Conservation (phyloP, 2,797 vertebrate genomes). For the Knipowitschia caucasica region DNA sequence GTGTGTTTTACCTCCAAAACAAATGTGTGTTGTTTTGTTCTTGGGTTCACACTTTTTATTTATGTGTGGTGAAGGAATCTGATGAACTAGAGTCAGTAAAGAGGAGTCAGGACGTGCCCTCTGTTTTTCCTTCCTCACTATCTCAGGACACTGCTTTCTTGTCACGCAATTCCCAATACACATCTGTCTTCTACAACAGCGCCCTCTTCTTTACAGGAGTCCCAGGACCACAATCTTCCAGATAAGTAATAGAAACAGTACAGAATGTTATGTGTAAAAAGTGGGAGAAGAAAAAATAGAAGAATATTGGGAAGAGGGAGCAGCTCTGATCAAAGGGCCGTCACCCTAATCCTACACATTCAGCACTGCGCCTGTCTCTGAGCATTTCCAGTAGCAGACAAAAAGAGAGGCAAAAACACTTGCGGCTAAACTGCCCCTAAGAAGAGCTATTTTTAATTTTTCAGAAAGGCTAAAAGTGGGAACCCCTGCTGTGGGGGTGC, state of each 20-base stretch:
- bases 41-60: slow-evolving; percentile 62
- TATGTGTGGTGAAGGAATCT: slow-evolving; percentile 59
- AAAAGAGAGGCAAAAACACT: slow-evolving; percentile 68
- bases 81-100: slow-evolving; percentile 64
- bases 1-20: too few species aligned
- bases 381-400: slow-evolving; percentile 68
- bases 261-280: slow-evolving; percentile 26
- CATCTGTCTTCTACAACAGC: slow-evolving; percentile 64
- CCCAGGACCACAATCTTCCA: slow-evolving; percentile 38
- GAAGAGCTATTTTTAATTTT: slow-evolving; percentile 80
- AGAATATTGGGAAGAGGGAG: slow-evolving; percentile 28
- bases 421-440: slow-evolving; percentile 76
- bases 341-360: slow-evolving; percentile 78
- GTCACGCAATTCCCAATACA: slow-evolving; percentile 39
- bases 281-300: slow-evolving; percentile 27
- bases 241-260: slow-evolving; percentile 26
- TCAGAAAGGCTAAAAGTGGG: slow-evolving; percentile 62
- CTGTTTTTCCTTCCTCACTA: slow-evolving; percentile 51
- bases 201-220: slow-evolving; percentile 76
- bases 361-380: slow-evolving; percentile 74
- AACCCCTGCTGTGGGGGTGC: slow-evolving; percentile 57
- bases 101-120: slow-evolving; percentile 61
- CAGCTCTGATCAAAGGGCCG: slow-evolving; percentile 76
- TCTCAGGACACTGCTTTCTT: slow-evolving; percentile 42
- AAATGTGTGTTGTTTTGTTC: slow-evolving; percentile 59